Base-by-base conservation (phyloP, 2,888 invertebrate genomes). In the Dasysyrphus albostriatus region DNA sequence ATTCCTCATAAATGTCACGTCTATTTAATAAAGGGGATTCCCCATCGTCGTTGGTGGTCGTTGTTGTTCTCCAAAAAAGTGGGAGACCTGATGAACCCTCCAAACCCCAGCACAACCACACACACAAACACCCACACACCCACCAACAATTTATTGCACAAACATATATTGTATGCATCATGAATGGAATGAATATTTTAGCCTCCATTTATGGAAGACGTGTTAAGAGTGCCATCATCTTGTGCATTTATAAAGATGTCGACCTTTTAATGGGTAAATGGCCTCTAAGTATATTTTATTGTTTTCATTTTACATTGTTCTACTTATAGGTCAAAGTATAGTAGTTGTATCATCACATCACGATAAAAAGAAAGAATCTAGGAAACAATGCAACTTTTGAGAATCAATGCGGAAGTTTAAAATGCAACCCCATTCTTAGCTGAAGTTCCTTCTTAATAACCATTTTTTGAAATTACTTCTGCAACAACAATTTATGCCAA, bases 251-350 rank as follows among this genome's bases (percentile, higher is more conserved):
- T 70, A 39, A 84, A 84, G 56, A 59, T 76, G 72, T 59, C 70
- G 56, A 80, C 76, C 51, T 76, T 81, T 67, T 51, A 84, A 72
- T 72, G 72, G 80, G 80, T 84, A 76, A 81, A 81, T 72, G 80
- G 61, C 61, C 70, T 65, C 29, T 69, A 61, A 83, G 54, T 61
- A 69, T 32, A 37, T 51, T 78, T 34, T 61, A 76, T 74, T 56
- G 32, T 65, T 65, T 54, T 67, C 7, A 8, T 65, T 65, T 32
- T 59, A 16, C 56, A 58, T 37, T 61, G 61, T 39, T 8, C 39
- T n/a, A 16, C 49, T 49, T 49, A 58, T 56, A 61, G 61, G 61
- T 61, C 61, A 61, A 42, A 39, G 19, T 9, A 34, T 32, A 59
- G 47, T 44, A 24, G 24, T 24, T 24, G 6, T n/a, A 44, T 16